Conservation (phyloP, 2,888 invertebrate genomes). For the Neoitamus cyanurus region DNA sequence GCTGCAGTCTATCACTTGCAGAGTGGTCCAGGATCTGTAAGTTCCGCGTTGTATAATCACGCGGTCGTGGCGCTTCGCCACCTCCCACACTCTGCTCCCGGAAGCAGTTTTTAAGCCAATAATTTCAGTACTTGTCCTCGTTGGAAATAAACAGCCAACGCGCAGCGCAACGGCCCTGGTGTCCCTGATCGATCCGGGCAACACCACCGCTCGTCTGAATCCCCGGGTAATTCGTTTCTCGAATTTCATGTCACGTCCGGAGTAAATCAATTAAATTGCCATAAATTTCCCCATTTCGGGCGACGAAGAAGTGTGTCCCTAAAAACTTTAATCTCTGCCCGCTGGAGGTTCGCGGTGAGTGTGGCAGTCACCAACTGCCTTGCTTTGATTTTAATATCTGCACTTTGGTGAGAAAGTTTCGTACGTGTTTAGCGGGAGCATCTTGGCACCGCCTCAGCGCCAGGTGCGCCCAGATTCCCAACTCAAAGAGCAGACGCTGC, state of each 20-base stretch:
- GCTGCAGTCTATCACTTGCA: not conserved
- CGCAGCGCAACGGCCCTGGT: not conserved
- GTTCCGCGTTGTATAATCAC: not conserved
- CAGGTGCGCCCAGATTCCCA: not conserved
- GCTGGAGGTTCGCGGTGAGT: not conserved
- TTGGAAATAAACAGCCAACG: slow-evolving; percentile 22
- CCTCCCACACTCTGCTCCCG: not conserved
- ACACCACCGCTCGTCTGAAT: slow-evolving; percentile 47
- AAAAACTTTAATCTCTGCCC: slow-evolving; percentile 28
- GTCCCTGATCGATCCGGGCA: slow-evolving; percentile 27
- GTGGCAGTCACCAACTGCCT: not conserved
- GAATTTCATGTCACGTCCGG: slow-evolving; percentile 65
- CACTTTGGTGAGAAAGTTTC: not conserved
- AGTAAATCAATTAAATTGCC: slow-evolving; percentile 66
- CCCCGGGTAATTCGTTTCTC: slow-evolving; percentile 62
- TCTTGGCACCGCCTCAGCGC: not conserved
- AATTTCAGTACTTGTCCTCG: slow-evolving; percentile 34
- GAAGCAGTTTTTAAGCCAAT: slow-evolving; percentile 27
- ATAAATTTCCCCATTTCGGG: slow-evolving; percentile 58
- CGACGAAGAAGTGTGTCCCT: slow-evolving; percentile 14
- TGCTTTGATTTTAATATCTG: slow-evolving; percentile 34
- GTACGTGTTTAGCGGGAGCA: not conserved
- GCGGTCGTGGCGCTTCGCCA: not conserved
- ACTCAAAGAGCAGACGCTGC: not conserved
- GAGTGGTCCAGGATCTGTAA: not conserved